Percentiles rank a stretch among this genome's conserved stretches.
These are phyloP conservation scores for Prorops nasuta DNA, from an alignment of 1,140 invertebrate species.

Conservation along the genomic window DNA sequence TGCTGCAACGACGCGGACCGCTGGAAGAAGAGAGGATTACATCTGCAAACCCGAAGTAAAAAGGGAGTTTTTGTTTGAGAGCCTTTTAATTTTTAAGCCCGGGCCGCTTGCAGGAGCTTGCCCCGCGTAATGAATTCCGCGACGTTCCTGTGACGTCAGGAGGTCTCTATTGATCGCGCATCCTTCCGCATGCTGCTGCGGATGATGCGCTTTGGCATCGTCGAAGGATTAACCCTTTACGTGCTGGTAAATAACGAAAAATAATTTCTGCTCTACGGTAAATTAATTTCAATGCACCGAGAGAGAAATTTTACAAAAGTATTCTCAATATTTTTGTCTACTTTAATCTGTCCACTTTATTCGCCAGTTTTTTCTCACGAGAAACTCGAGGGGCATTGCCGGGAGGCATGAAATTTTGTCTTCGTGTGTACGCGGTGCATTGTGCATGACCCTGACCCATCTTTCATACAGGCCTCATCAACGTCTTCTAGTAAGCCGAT, in stretches of 20 bases:
- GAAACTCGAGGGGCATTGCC: too few species aligned
- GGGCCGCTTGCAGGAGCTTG: constrained; percentile 9
- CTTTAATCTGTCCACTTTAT: too few species aligned
- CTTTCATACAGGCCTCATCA: constrained; percentile 42
- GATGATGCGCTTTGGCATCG: constrained; percentile 39
- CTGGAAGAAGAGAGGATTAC: constrained; percentile 20
- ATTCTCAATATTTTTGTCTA: too few species aligned
- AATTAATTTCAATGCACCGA: too few species aligned
- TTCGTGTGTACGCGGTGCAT: constrained; percentile 32
- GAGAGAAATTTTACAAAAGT: too few species aligned
- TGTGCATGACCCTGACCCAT: constrained; percentile 45
- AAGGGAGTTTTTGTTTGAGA: constrained; percentile 40
- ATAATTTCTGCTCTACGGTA: constrained; percentile 10
- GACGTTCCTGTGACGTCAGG: constrained; percentile 34
- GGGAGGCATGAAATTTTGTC: constrained; percentile 33
- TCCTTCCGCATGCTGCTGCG: constrained; percentile 22
- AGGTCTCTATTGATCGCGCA: constrained; percentile 41
- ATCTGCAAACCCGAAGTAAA: constrained; percentile 28
- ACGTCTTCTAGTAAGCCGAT: constrained; percentile 36
- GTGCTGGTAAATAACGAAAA: constrained; percentile 25
- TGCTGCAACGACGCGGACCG: background rate
- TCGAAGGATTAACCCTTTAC: constrained; percentile 31
- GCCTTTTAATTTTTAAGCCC: constrained; percentile 52
- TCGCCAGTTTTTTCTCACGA: too few species aligned
- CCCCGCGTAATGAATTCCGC: constrained; percentile 44